Base-by-base conservation (phyloP, 2,888 invertebrate species). In the Drosophila atripex region DNA sequence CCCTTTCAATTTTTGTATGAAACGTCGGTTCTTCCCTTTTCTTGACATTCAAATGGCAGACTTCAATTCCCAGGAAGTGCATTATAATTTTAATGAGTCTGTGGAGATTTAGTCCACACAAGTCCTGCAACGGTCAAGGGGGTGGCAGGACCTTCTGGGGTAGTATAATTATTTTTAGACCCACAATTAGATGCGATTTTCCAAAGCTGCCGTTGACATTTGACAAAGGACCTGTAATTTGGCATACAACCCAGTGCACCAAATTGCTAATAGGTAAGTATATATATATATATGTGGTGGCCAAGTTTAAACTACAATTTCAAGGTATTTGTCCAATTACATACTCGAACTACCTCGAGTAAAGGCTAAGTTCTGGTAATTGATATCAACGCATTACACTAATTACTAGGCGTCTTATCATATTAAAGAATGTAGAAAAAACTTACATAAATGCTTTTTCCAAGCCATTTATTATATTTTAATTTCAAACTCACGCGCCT, bases 171-270 rank as follows among this genome's bases (percentile, higher is more conserved):
- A 12, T 43, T 35, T 32, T 25, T 32, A 18, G 16, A 8, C 35
- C 32, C 28, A 23, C 41, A 68, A 65, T 73, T 80, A 65, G 60
- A 54, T 78, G 73, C 52, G 68, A 77, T 73, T 75, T 47, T 21
- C 11, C 14, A 73, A 71, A 56, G 75, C 71, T 78, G 78, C 55
- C 39, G 14, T 54, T 77, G 77, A 80, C 80, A 71, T 75, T 63
- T 71, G 68, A 50, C 3, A 41, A 18, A 41, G 39, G 39, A 41
- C 39, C 18, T 41, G 18, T 41, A 41, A 41, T 41, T 41, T 41
- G 16, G 16, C 14, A 14, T 16, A 7, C 16, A 14, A 39, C 35
- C 35, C 12, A 35, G 35, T 35, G n/a, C n/a, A 39, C 39, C 14
- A 1, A 9, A 41, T 11, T 18, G 39, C n/a, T 35, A 35, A 35